Evolutionary conservation across 2,888 invertebrate species (phyloP).

Genomic region (Hemistola chrysoprasaria): DNA sequence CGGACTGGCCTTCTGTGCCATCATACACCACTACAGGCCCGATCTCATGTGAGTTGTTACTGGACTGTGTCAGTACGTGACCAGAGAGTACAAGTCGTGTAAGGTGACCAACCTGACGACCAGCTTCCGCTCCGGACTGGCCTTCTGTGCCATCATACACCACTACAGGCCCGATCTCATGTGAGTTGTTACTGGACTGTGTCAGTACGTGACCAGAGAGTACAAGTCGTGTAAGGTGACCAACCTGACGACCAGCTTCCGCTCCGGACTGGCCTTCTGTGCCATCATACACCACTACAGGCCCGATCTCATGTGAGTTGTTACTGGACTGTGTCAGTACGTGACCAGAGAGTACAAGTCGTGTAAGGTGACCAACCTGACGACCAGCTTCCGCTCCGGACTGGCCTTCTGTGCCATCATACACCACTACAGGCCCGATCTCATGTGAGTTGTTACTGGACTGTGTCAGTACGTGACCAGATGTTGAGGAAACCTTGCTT

Average conservation of each 20-base stretch:
- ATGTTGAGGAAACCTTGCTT: too few relatives aligned
- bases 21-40: slow-evolving; percentile 95
- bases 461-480: slow-evolving; percentile 95
- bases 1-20: slow-evolving; percentile 97
- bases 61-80: slow-evolving; percentile 96
- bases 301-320: slow-evolving; percentile 94
- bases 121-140: slow-evolving; percentile 97
- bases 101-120: slow-evolving; percentile 96
- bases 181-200: too few relatives aligned
- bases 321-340: too few relatives aligned
- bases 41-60: slow-evolving; percentile 94
- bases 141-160: slow-evolving; percentile 97
- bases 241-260: slow-evolving; percentile 96
- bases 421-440: slow-evolving; percentile 94
- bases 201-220: slow-evolving; percentile 93
- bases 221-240: slow-evolving; percentile 94
- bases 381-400: slow-evolving; percentile 97
- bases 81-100: slow-evolving; percentile 92
- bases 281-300: slow-evolving; percentile 96
- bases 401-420: slow-evolving; percentile 98
- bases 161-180: slow-evolving; percentile 95
- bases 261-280: slow-evolving; percentile 98
- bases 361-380: slow-evolving; percentile 95
- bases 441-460: too few relatives aligned
- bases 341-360: slow-evolving; percentile 93